These are phyloP conservation scores for Drosophila pallidifrons DNA, from an alignment of 1,140 invertebrate genomes.

Conservation along the genomic window DNA sequence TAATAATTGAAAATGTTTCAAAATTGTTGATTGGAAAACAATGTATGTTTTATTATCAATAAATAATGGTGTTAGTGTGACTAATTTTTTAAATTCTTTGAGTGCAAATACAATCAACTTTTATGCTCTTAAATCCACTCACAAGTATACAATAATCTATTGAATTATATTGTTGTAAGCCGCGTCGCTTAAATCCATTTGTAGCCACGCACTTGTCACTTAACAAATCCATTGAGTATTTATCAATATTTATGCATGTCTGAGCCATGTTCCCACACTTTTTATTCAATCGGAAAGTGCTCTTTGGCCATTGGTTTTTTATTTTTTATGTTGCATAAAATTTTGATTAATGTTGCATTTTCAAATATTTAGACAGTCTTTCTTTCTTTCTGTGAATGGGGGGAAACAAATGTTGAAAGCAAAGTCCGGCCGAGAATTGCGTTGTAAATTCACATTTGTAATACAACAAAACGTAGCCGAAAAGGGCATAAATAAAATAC, in stretches of 20 bases:
- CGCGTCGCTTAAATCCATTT: background rate
- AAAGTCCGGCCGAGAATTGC: slow-evolving; percentile 36
- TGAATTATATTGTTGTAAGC: background rate
- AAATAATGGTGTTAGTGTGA: background rate
- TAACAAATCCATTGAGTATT: slow-evolving; percentile 32
- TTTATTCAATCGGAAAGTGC: slow-evolving; percentile 35
- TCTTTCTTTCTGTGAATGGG: slow-evolving; percentile 16
- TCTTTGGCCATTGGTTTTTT: slow-evolving; percentile 1
- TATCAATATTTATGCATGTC: slow-evolving; percentile 68
- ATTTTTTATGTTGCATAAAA: slow-evolving; percentile 10
- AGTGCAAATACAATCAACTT: background rate
- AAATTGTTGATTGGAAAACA: background rate
- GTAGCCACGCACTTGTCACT: slow-evolving; percentile 27
- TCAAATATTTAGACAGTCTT: slow-evolving; percentile 71
- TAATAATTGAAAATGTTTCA: background rate
- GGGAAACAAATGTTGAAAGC: slow-evolving; percentile 38
- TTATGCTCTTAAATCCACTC: background rate
- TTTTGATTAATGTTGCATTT: slow-evolving; percentile 68
- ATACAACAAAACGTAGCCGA: slow-evolving; percentile 26
- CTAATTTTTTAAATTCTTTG: no score
- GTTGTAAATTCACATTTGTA: slow-evolving; percentile 37
- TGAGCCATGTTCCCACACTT: slow-evolving; percentile 29
- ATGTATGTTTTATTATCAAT: background rate
- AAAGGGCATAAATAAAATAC: slow-evolving; percentile 14
- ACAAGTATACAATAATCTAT: background rate